Evolutionary conservation across 1,140 invertebrate genomes (phyloP).

Genomic region (Euura saliciscinereae): DNA sequence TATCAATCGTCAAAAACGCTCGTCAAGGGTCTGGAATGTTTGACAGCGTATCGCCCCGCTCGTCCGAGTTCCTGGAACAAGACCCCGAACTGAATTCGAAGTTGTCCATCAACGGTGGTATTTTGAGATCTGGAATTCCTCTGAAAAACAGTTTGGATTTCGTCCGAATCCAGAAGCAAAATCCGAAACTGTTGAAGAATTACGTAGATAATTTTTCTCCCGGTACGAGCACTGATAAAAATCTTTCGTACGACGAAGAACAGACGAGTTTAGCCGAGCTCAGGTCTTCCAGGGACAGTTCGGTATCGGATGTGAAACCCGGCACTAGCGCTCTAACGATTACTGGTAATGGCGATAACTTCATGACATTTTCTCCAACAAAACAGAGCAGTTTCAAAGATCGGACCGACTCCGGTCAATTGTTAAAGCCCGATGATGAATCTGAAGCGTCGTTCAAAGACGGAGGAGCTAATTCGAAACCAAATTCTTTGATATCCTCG

Average conservation of each 20-base stretch:
- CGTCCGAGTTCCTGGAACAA: neutral
- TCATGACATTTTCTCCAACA: neutral
- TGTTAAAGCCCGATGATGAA: neutral
- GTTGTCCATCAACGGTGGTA: neutral
- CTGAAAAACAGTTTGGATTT: neutral
- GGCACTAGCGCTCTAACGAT: neutral
- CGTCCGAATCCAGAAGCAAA: neutral
- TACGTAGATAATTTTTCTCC: neutral
- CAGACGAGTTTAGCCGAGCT: neutral
- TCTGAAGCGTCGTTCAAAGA: neutral
- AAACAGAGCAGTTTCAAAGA: slow-evolving; percentile 7
- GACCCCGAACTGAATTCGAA: neutral
- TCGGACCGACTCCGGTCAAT: neutral
- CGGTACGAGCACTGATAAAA: neutral
- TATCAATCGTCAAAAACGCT: neutral
- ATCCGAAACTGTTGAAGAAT: neutral
- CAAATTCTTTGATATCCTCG: neutral
- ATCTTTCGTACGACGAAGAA: neutral
- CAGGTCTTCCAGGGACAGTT: neutral
- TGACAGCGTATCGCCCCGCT: neutral
- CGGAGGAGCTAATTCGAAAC: neutral
- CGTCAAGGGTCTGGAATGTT: neutral
- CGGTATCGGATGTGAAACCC: neutral
- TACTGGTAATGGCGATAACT: neutral
- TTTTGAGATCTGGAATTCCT: neutral